Conservation (phyloP, 2,797 vertebrate species). For the Natrix natrix region DNA sequence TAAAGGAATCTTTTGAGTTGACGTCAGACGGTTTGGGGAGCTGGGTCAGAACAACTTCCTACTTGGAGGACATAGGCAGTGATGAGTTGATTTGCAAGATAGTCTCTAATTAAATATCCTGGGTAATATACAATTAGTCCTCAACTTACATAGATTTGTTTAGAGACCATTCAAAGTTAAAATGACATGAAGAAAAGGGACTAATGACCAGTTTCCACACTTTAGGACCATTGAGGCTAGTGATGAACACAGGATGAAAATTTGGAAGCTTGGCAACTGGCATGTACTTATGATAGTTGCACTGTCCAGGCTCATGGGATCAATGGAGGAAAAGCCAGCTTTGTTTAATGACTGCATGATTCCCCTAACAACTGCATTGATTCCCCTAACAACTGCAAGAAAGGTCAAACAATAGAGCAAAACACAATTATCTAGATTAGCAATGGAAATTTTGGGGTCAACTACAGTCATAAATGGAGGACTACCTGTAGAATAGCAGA, state of each 20-base stretch:
- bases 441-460: neutral
- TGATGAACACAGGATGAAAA: neutral
- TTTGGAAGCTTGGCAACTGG: neutral
- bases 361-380: neutral
- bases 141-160: neutral
- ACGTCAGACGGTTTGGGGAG: no score
- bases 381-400: neutral
- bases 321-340: neutral
- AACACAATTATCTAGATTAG: neutral
- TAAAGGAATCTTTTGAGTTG: no score
- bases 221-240: neutral
- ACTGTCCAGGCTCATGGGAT: neutral
- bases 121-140: neutral
- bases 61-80: neutral
- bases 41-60: neutral
- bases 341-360: neutral
- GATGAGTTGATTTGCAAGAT: neutral
- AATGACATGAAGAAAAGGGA: neutral
- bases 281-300: neutral
- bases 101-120: neutral
- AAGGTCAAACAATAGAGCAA: neutral
- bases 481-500: neutral
- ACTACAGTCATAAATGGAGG: no score
- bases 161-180: neutral
- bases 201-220: neutral